Percentiles rank a stretch among this genome's conserved stretches.
Conservation (phyloP, 2,888 invertebrate species). For the Macrophya annulata region DNA sequence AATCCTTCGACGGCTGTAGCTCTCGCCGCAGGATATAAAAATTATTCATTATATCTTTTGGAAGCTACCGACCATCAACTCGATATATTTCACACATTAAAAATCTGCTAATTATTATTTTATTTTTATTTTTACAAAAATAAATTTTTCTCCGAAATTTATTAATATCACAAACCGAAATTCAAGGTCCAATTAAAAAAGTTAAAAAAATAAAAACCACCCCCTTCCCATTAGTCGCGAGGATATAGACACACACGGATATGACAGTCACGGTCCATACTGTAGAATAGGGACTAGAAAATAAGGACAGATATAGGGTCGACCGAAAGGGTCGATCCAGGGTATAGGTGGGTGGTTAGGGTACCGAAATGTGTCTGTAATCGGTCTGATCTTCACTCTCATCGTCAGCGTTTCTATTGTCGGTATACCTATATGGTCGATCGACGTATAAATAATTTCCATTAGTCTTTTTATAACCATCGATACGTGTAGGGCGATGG, state of each 20-base stretch:
- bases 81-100: no score
- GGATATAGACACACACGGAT: neutral
- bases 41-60: no score
- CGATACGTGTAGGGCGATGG: neutral
- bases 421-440: neutral
- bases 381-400: conserved; percentile 48
- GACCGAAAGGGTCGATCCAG: conserved; percentile 48
- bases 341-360: conserved; percentile 25
- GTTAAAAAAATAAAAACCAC: neutral
- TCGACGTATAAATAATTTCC: conserved; percentile 34
- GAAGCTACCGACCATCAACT: no score
- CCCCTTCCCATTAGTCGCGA: neutral
- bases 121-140: neutral
- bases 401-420: conserved; percentile 50
- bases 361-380: conserved; percentile 49
- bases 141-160: neutral
- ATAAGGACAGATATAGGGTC: conserved; percentile 14
- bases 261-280: conserved; percentile 19
- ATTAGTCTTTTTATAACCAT: conserved; percentile 16
- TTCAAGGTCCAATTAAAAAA: neutral
- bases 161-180: neutral
- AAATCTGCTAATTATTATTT: no score
- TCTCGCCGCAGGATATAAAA: no score
- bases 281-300: conserved; percentile 8
- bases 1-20: no score